Percentiles rank a stretch among this genome's conserved stretches.
phyloP scores from a whole-genome alignment of 2,888 invertebrate species.

The Drosophila infuscata region DNA sequence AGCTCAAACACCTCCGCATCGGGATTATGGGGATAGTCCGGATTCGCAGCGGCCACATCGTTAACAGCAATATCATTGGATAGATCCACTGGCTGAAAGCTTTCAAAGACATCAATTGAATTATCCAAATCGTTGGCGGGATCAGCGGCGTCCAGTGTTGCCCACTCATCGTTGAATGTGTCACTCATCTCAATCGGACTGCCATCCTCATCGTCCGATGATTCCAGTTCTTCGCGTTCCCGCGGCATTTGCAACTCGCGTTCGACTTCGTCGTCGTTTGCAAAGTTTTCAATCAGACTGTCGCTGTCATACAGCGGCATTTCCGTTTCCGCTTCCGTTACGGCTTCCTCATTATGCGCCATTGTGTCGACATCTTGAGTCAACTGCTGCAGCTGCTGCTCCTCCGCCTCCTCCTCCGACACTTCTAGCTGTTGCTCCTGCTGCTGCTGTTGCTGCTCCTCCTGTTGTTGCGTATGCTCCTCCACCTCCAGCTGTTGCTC shows the following conservation, averaged over 20 bases:
- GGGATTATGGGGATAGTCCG: constrained; percentile 82
- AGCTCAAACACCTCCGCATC: constrained; percentile 83
- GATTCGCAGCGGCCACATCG: constrained; percentile 81
- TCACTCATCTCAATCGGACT: constrained; percentile 68
- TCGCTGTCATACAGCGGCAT: constrained; percentile 68
- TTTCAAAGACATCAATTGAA: constrained; percentile 81
- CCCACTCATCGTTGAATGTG: constrained; percentile 82
- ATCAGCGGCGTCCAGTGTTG: constrained; percentile 62
- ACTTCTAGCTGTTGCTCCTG: constrained; percentile 29
- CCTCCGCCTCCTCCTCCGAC: constrained; percentile 18
- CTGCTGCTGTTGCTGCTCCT: constrained; percentile 31
- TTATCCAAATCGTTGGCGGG: constrained; percentile 78
- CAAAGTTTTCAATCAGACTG: constrained; percentile 64
- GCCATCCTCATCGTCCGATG: constrained; percentile 80
- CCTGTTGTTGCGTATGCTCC: not conserved
- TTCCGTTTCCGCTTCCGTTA: constrained; percentile 68
- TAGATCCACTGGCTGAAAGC: constrained; percentile 81
- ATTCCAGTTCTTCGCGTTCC: constrained; percentile 80
- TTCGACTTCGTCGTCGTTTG: constrained; percentile 28
- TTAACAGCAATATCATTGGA: constrained; percentile 85
- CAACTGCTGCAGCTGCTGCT: constrained; percentile 34
- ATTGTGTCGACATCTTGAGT: constrained; percentile 63
- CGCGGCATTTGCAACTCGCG: constrained; percentile 26
- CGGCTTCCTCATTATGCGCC: constrained; percentile 78
- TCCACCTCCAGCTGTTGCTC: constrained; percentile 25